A percentile compares a stretch with the other conserved stretches of the same genome.
Conservation (phyloP, 2,888 invertebrate species). For the Schrankia costaestrigalis region DNA sequence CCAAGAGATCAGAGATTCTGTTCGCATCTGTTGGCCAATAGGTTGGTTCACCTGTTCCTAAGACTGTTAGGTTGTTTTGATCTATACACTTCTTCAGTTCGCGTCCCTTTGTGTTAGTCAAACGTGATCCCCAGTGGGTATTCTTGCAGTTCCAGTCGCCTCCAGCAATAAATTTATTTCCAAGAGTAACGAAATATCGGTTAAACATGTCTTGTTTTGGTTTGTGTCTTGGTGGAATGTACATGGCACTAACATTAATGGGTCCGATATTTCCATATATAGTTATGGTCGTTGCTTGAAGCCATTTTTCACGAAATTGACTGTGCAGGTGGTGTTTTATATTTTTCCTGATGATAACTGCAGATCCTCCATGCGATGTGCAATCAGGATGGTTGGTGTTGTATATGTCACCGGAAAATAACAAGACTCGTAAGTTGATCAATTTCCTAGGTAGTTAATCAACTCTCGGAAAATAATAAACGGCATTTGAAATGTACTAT, state of each 20-base stretch:
- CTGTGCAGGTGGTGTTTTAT: constrained; percentile 13
- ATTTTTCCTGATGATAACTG: constrained; percentile 8
- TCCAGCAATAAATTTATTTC: constrained; percentile 7
- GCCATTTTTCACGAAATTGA: constrained; percentile 6
- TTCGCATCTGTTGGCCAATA: not conserved
- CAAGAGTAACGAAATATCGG: constrained; percentile 7
- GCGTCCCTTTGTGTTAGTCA: not conserved
- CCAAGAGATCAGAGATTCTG: not conserved
- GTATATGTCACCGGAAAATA: too few species aligned
- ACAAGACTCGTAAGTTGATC: too few species aligned
- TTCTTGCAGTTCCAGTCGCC: not conserved
- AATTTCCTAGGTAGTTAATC: too few species aligned
- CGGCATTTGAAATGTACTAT: too few species aligned
- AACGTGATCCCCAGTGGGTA: not conserved
- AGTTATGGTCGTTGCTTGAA: constrained; percentile 17
- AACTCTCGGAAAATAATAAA: too few species aligned
- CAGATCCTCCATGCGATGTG: constrained; percentile 15
- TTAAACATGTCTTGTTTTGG: constrained; percentile 5
- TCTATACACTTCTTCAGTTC: not conserved
- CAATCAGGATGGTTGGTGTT: constrained; percentile 13
- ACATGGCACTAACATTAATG: constrained; percentile 11
- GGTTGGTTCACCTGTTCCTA: too few species aligned
- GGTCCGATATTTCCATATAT: constrained; percentile 7
- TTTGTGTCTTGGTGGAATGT: constrained; percentile 21
- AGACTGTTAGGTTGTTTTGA: too few species aligned